Evolutionary conservation across 2,888 invertebrate genomes (phyloP), one percentile per base, ranked within the genome.

Genomic region (Habrosyne pyritoides): DNA sequence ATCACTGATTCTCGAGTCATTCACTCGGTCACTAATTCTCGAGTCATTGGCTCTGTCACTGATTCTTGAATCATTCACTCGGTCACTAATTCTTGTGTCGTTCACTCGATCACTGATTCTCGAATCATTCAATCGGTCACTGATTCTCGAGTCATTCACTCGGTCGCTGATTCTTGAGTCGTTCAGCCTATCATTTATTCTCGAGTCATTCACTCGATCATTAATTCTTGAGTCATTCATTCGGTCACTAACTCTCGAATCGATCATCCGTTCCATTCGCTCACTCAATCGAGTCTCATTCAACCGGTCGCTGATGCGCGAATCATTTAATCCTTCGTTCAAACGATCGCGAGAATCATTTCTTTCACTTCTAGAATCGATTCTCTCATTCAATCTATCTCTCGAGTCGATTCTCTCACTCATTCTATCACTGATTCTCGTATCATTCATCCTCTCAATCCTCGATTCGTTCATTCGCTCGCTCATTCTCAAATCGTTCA

Each of bases 101-200:
- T 73, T 79, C 58, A 80, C 61, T 4, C 78, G 70, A 21, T 82
- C 84, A 53, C 73, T 81, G 33, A 81, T 59, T 54, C 84, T 73
- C 2, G 79, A 69, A 53, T 85, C 86, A n/a, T 80, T 84, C 71
- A 83, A 73, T 59, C 86, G 69, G 14, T 85, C 87, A 58, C 79
- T 77, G 36, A 84, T 76, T 56, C 83, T 76, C 0, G 78, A 71
- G 14, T 81, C 83, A 14, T 77, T 82, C 56, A 78, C 62, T 47
- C 73, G 49, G 26, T 78, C 77, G 50, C 26, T 14, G 14, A 71
- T 59, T 28, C 76, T 65, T 61, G 72, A 67, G 49, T 65, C 58
- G 59, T 50, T 59, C 47, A 65, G 62, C 73, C 63, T 48, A 53
- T 63, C 64, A 22, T 60, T 60, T 12, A 65, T 49, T 1, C 71